These are phyloP conservation scores for Gymnocephalus cernua DNA, from an alignment of 2,113 vertebrate genomes.

Conservation along the genomic window DNA sequence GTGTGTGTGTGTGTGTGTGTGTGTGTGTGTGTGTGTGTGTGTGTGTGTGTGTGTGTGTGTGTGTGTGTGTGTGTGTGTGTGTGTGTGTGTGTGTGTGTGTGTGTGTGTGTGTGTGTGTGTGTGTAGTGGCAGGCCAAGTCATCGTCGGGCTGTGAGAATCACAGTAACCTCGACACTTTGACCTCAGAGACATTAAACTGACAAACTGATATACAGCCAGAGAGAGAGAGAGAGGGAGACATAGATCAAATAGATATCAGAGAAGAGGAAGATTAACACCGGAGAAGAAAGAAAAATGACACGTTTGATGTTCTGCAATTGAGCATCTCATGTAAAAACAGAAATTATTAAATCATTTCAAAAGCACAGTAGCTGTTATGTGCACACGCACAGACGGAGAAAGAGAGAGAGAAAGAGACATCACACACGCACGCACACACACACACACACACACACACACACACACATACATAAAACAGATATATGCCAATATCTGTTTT, in stretches of 20 bases:
- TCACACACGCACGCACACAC: neutral
- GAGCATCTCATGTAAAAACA: constrained; percentile 34
- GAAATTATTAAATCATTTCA: constrained; percentile 7
- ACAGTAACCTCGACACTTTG: constrained; percentile 22
- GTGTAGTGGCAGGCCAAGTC: neutral
- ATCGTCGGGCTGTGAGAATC: constrained; percentile 16
- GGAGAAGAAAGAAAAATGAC: constrained; percentile 34
- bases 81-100: neutral
- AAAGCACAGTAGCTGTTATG: constrained; percentile 10
- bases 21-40: neutral
- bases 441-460: neutral
- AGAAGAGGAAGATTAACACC: constrained; percentile 38
- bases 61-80: constrained; percentile 19
- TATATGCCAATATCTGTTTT: neutral
- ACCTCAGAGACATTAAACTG: constrained; percentile 57
- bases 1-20: constrained; percentile 12
- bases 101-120: neutral
- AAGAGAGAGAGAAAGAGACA: neutral
- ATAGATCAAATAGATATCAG: constrained; percentile 35
- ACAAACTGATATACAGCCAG: constrained; percentile 58
- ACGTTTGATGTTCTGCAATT: constrained; percentile 34
- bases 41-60: neutral
- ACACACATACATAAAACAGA: neutral
- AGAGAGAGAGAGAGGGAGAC: constrained; percentile 20
- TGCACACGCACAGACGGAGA: neutral